Percentiles rank a stretch among this genome's conserved stretches.
These are phyloP conservation scores for Muscicapa striata DNA, from an alignment of 2,797 vertebrate genomes.

Conservation along the genomic window DNA sequence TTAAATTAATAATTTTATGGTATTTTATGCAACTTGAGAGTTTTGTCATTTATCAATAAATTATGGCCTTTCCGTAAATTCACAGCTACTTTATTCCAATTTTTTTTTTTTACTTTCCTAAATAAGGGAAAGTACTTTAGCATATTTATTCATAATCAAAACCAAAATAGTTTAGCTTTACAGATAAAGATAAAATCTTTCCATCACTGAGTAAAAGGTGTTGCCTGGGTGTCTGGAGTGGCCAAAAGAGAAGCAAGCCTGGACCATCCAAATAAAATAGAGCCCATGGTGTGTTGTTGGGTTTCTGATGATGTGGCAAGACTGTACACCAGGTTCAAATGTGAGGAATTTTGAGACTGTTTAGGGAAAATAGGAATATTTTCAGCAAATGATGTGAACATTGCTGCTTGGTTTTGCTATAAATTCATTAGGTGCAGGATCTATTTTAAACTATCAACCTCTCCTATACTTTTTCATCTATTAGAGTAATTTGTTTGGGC, in stretches of 20 bases:
- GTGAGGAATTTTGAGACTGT: neutral
- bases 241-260: neutral
- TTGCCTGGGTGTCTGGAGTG: neutral
- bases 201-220: neutral
- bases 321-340: neutral
- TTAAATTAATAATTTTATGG: neutral
- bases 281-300: neutral
- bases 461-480: neutral
- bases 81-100: neutral
- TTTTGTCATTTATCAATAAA: neutral
- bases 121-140: neutral
- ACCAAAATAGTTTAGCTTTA: neutral
- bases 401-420: neutral
- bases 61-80: neutral
- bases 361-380: neutral
- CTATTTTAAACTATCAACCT: neutral
- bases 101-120: neutral
- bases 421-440: neutral
- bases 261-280: neutral
- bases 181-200: neutral
- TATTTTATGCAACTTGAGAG: neutral
- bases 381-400: neutral
- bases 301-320: neutral
- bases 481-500: neutral
- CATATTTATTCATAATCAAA: neutral